Percentiles rank a stretch among this genome's conserved stretches.
Evolutionary conservation across 2,888 invertebrate genomes (phyloP).

Genomic region (Teleogryllus oceanicus): DNA sequence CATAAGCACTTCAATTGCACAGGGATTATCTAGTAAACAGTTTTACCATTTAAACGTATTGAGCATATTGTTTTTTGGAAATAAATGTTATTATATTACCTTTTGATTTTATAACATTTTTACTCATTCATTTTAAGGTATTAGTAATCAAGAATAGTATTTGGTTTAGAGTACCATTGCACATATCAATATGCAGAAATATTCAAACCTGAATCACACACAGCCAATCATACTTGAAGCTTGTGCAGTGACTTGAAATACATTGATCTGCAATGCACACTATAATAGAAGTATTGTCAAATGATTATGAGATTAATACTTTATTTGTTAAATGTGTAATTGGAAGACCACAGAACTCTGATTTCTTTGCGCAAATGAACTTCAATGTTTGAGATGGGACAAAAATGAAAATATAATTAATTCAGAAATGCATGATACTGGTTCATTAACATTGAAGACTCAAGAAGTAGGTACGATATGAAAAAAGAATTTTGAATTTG

Average conservation of each 20-base stretch:
- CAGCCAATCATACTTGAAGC: conserved; percentile 11
- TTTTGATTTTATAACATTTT: not conserved
- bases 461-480: too few relatives aligned
- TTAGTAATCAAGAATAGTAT: not conserved
- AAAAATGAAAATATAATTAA: too few relatives aligned
- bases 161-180: conserved; percentile 1
- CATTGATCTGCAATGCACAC: conserved; percentile 1
- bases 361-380: not conserved
- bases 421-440: too few relatives aligned
- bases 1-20: not conserved
- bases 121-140: not conserved
- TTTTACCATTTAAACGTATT: not conserved
- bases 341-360: conserved; percentile 9
- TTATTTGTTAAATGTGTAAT: conserved; percentile 1
- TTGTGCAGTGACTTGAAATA: conserved; percentile 10
- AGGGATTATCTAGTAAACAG: not conserved
- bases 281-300: not conserved
- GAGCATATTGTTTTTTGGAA: not conserved
- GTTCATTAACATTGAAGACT: too few relatives aligned
- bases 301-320: conserved; percentile 11
- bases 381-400: too few relatives aligned
- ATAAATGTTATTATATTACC: not conserved
- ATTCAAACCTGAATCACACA: conserved; percentile 18
- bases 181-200: not conserved
- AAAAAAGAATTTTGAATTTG: too few relatives aligned